These are phyloP conservation scores for Ostrea denselamellosa DNA, from an alignment of 1,140 invertebrate genomes.

Conservation along the genomic window DNA sequence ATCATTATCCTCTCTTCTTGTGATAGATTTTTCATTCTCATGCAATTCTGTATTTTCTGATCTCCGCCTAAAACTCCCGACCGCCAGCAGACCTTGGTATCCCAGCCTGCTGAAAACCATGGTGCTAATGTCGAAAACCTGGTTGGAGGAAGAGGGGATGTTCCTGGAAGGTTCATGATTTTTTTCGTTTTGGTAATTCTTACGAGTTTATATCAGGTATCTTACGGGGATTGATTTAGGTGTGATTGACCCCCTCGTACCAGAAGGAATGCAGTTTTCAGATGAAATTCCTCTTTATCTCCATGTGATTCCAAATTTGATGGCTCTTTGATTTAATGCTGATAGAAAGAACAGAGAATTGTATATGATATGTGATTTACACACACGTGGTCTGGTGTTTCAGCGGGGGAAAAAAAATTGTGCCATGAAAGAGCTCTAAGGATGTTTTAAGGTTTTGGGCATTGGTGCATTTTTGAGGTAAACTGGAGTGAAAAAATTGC, in stretches of 20 bases:
- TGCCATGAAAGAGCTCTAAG: not conserved
- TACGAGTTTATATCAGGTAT: not conserved
- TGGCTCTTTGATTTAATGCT: slow-evolving; percentile 15
- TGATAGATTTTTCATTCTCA: not conserved
- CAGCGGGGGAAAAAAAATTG: not conserved
- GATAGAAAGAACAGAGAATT: slow-evolving; percentile 15
- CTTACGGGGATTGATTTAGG: not conserved
- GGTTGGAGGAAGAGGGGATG: not conserved
- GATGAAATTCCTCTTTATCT: not conserved
- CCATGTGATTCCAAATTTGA: not conserved
- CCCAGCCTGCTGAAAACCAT: not conserved
- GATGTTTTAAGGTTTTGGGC: not conserved
- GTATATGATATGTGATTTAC: slow-evolving; percentile 12
- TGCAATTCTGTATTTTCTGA: not conserved
- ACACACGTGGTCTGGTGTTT: not conserved
- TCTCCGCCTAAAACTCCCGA: not conserved
- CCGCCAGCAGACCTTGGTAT: slow-evolving; percentile 10
- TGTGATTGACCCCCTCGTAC: not conserved
- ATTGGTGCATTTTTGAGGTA: not conserved
- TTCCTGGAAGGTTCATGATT: not conserved
- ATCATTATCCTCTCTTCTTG: not conserved
- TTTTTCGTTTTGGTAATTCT: not conserved
- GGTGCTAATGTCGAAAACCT: slow-evolving; percentile 25
- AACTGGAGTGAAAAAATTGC: not conserved
- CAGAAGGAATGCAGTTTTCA: not conserved